Percentiles rank a stretch among this genome's conserved stretches.
These are phyloP conservation scores for Pseudomyrmex pallidus DNA, from an alignment of 1,140 invertebrate species.

Conservation along the genomic window DNA sequence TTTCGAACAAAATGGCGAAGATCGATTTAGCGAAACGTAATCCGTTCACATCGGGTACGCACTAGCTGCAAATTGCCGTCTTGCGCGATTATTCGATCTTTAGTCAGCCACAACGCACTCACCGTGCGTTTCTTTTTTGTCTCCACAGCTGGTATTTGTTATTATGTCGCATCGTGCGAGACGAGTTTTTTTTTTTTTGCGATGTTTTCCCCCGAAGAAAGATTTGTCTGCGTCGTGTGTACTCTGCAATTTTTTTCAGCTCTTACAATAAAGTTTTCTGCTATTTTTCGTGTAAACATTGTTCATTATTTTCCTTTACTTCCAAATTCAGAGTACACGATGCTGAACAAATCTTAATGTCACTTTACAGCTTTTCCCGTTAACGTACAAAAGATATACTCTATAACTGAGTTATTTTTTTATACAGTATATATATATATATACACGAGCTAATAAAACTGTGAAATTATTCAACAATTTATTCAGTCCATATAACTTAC, in stretches of 20 bases:
- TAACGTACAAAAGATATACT: conserved; percentile 18
- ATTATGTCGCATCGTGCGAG: background rate
- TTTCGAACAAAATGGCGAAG: conserved; percentile 75
- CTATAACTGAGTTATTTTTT: too few species aligned
- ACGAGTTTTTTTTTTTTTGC: background rate
- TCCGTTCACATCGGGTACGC: conserved; percentile 70
- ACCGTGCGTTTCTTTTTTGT: background rate
- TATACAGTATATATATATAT: conserved; percentile 58
- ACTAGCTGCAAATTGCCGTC: conserved; percentile 22
- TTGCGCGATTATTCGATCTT: background rate
- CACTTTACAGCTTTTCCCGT: conserved; percentile 69
- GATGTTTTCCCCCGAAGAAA: background rate
- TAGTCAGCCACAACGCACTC: background rate
- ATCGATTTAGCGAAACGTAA: conserved; percentile 59
- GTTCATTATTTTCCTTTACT: background rate
- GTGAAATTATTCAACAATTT: conserved; percentile 69
- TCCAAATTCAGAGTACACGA: background rate
- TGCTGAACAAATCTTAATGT: conserved; percentile 12
- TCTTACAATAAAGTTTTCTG: background rate
- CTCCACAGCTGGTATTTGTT: conserved; percentile 69
- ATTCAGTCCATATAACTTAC: conserved; percentile 26
- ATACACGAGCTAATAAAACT: conserved; percentile 65
- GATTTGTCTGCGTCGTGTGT: background rate
- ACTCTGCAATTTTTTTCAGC: conserved; percentile 14
- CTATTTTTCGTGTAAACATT: background rate